Conservation (phyloP, 1,140 invertebrate genomes). For the Euura lappo region DNA sequence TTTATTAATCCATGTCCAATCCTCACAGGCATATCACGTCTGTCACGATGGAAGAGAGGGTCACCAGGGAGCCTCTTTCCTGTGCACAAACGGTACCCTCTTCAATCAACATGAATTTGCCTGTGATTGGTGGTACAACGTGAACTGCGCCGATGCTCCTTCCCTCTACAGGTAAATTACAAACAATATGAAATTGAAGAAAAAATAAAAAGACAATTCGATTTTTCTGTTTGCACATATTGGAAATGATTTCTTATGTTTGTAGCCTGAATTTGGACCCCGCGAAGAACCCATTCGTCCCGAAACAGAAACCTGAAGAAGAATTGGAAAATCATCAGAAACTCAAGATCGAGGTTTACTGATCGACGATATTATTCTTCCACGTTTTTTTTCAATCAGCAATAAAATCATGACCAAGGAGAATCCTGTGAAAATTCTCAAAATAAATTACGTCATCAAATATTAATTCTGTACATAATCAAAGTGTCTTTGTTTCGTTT, state of each 20-base stretch:
- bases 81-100: slow-evolving; percentile 88
- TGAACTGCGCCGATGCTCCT: slow-evolving; percentile 76
- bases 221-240: no score
- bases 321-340: slow-evolving; percentile 33
- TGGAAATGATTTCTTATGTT: slow-evolving; percentile 31
- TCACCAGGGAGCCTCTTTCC: slow-evolving; percentile 79
- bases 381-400: no score
- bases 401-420: no score
- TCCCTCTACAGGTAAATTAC: slow-evolving; percentile 66
- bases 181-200: no score
- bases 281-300: slow-evolving; percentile 77
- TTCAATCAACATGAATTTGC: slow-evolving; percentile 88
- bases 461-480: no score
- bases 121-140: slow-evolving; percentile 95
- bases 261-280: slow-evolving; percentile 79
- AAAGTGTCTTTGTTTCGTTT: no score
- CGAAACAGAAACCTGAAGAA: slow-evolving; percentile 71
- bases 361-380: no score
- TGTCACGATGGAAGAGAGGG: slow-evolving; percentile 85
- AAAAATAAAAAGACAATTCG: no score
- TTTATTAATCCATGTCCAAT: slow-evolving; percentile 12
- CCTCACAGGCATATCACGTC: slow-evolving; percentile 77
- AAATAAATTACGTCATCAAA: no score
- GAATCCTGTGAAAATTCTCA: no score
- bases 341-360: slow-evolving; percentile 40